Evolutionary conservation across 1,140 invertebrate species (phyloP).

Genomic region (Elysia chlorotica): DNA sequence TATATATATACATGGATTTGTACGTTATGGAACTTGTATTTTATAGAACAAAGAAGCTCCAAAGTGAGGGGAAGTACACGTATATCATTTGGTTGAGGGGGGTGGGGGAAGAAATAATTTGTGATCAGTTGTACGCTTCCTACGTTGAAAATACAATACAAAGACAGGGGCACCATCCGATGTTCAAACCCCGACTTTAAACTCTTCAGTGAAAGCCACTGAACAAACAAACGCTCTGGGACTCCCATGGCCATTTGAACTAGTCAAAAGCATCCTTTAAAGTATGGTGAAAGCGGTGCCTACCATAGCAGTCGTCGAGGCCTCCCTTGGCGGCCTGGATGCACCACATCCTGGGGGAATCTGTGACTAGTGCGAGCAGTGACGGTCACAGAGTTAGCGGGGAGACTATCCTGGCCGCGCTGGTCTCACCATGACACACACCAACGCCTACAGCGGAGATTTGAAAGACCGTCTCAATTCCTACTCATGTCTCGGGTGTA

Average conservation of each 20-base stretch:
- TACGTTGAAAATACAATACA: neutral
- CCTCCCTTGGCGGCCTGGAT: conserved; percentile 15
- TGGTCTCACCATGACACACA: no score
- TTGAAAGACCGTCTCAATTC: no score
- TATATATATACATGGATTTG: no score
- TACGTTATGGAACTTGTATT: no score
- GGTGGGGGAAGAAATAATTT: neutral
- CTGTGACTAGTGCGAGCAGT: neutral
- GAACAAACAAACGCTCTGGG: neutral
- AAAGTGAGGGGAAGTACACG: neutral
- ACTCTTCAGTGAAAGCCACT: no score
- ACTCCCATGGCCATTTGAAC: neutral
- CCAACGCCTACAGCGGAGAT: no score
- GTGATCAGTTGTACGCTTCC: neutral
- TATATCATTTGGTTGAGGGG: neutral
- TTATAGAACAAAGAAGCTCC: neutral
- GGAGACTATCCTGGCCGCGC: no score
- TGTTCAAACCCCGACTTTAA: no score
- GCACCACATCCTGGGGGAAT: conserved; percentile 12
- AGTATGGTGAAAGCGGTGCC: neutral
- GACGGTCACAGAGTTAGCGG: no score
- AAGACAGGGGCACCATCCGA: no score
- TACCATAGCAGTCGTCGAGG: conserved; percentile 16
- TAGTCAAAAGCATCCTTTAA: no score
- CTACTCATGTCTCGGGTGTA: neutral